phyloP scores from a whole-genome alignment of 35 echinoderm and acorn worm species.

The Ophiothrix spiculata region DNA sequence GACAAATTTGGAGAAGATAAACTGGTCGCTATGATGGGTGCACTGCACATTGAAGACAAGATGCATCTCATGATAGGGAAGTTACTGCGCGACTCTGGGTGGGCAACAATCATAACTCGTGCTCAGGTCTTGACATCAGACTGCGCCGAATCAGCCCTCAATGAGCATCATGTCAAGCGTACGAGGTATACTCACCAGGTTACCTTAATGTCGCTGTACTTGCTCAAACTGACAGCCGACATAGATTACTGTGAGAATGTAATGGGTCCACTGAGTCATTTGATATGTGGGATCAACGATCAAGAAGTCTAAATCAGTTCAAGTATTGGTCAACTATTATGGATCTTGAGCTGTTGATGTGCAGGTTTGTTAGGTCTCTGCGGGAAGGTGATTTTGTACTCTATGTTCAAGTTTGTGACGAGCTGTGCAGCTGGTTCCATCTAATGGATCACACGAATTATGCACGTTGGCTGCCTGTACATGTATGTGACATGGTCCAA shows the following conservation, averaged over 20 bases:
- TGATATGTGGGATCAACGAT: conserved; percentile 27
- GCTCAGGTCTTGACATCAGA: conserved; percentile 21
- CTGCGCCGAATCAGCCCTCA: background rate
- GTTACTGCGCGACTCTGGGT: conserved; percentile 18
- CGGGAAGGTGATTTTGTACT: conserved; percentile 19
- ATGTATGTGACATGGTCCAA: background rate
- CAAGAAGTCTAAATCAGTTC: conserved; percentile 18
- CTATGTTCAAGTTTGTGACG: conserved; percentile 35
- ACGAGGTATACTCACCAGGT: conserved; percentile 17
- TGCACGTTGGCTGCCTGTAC: conserved; percentile 5
- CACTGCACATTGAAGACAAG: conserved; percentile 40
- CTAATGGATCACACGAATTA: conserved; percentile 49
- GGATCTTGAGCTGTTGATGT: conserved; percentile 20
- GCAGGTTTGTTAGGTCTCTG: background rate
- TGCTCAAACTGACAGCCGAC: conserved; percentile 16
- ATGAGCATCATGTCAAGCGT: conserved; percentile 38
- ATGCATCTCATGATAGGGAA: conserved; percentile 23
- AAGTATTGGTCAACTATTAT: conserved; percentile 39
- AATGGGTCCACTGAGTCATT: conserved; percentile 27
- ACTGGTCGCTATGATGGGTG: conserved; percentile 35
- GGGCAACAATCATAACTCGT: conserved; percentile 5
- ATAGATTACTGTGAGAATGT: conserved; percentile 23
- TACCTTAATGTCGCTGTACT: no score
- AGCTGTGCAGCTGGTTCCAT: conserved; percentile 30
- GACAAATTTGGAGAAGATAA: conserved; percentile 31